Base-by-base conservation (phyloP, 2,797 vertebrate species). In the Scarus forsteni region DNA sequence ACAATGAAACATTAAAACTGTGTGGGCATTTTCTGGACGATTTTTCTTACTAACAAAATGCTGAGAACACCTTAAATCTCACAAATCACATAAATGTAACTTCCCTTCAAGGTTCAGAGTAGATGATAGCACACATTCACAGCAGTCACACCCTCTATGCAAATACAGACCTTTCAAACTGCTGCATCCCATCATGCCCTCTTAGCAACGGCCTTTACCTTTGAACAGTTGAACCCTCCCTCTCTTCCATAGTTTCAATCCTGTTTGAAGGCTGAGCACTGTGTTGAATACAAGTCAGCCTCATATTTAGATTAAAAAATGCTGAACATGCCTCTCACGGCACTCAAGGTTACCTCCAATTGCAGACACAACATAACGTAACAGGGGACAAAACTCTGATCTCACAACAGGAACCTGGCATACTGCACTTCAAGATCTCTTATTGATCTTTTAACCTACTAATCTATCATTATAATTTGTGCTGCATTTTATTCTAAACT, bases 91-190 rank as follows among this genome's bases (percentile, higher is more conserved):
- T 53, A n/a, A 53, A 52, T 15, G 5, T 2, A 36, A 53, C 19
- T 16, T 53, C 18, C 10, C 7, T 61, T 60, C 34, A 11, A 43
- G 45, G 27, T 11, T 50, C 8, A 39, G 8, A 8, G 7, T 14
- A 6, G 12, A 19, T 62, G 27, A 13, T 50, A 38, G 12, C 12
- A 50, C 43, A 44, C 43, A 10, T 10, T 16, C 38, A 39, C 15
- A 58, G 18, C 1, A 58, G 46, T 44, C 5, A 10, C 39, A 53
- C n/a, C 27, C 44, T 45, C 39, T 51, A 58, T 49, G n/a, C 53
- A 73, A 67, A 67, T 38, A n/a, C n/a, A 10, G 15, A n/a, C 16
- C 16, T 46, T 66, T 73, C 10, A 9, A 5, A 9, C 34, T 34
- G 12, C 15, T 50, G 38, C 44, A 46, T 5, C 55, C 3, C 19